Base-by-base conservation (phyloP, 2,113 vertebrate species). In the Paramormyrops kingsleyae region DNA sequence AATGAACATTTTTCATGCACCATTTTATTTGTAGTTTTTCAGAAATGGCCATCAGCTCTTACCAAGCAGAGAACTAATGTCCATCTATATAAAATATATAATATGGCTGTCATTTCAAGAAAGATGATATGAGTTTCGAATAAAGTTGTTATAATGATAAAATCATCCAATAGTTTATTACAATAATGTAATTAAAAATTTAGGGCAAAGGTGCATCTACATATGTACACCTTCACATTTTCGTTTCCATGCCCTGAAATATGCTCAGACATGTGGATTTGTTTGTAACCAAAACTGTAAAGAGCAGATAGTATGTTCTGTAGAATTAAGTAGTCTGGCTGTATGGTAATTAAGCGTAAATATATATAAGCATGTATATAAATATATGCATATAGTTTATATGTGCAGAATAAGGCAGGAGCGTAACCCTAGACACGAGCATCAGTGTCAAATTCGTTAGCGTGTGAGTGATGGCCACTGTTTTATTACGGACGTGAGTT, bases 281-380 rank as follows among this genome's bases (percentile, higher is more conserved):
- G 35, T 31, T 17, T 80, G 35, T 80, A 5, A 42, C 35, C 70
- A 7, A 39, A 19, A 77, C 15, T 19, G 35, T 7, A 80, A 95
- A 95, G 93, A 95, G 96, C 95, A 93, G 94, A 92, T 91, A 94
- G 93, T 94, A 94, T 95, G 94, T 95, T 94, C 94, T 91, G 92
- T 90, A 92, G 93, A 94, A 95, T 95, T 93, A 93, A 94, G 92
- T 93, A 94, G 92, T 94, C 94, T 94, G 92, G 92, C 92, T 95
- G 94, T 94, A 92, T 94, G 93, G 94, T 94, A 95, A 96, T 96
- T 95, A 95, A 93, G 31, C 13, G 5, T 31, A 17, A 2, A 39
- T 39, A 42, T 39, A 39, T 80, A 31, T 35, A 35, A 12, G 10
- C 3, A 31, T 27, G 9, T 15, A 74, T 35, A 35, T 35, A 31